Base-by-base conservation (phyloP, 2,113 vertebrate species). In the Sinosuthora webbiana region DNA sequence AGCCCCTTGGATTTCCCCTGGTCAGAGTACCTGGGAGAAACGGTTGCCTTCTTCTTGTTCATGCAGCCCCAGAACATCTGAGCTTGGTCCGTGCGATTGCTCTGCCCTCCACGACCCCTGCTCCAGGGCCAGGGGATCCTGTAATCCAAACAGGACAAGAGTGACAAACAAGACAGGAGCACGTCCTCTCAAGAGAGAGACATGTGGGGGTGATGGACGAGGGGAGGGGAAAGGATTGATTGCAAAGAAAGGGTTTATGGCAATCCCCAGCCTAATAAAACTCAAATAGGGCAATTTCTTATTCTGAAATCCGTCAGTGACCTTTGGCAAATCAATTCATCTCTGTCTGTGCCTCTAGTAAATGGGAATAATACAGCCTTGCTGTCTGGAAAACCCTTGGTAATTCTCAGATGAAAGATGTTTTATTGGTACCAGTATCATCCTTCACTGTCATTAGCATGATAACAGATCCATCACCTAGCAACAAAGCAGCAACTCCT, bases 261-360 rank as follows among this genome's bases (percentile, higher is more conserved):
- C 87, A 79, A 83, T 76, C 91, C 75, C 64, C 69, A n/a, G 86
- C 83, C 69, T 93, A 92, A 95, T 93, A 93, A 83, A 94, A 92
- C 83, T 49, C 62, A 92, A 95, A 83, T 25, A 77, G 73, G 88
- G 77, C 85, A 95, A 93, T 96, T 93, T 90, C 88, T 87, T 95
- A 84, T 89, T 78, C 90, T 49, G 93, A 95, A 94, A 95, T 84
- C 80, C 2, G 10, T 78, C 86, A 50, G 92, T 87, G 95, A 96
- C 95, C 94, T 97, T 92, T 96, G 95, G 90, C 92, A 93, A 97
- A 90, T 49, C 94, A 92, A 90, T 96, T 94, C 25, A 93, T 95
- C 95, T 86, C 80, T 90, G 91, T 80, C 87, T 88, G 60, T 88
- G 80, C 76, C 83, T 90, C 31, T 69, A 39, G 80, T 78, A 92